phyloP scores from a whole-genome alignment of 2,113 vertebrate species.

The Bos indicus region DNA sequence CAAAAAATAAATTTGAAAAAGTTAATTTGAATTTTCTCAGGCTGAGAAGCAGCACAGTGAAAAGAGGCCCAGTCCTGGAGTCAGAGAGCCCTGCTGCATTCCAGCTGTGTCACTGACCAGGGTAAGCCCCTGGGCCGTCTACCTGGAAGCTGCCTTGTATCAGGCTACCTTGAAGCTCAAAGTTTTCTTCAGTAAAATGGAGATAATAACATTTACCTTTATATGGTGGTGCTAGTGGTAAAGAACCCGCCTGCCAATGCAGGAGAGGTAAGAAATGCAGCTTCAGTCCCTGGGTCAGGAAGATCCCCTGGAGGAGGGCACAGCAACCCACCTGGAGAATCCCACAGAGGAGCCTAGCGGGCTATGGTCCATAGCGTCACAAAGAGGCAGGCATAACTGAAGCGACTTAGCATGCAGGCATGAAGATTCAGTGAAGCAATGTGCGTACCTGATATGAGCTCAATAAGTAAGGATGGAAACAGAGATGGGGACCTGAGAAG shows the following conservation, averaged over 20 bases:
- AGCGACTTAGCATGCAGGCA: accelerated
- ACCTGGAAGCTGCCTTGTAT: background rate
- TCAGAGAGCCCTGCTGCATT: background rate
- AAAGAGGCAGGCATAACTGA: background rate
- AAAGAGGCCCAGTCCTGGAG: background rate
- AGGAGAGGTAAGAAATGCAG: background rate
- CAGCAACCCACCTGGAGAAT: background rate
- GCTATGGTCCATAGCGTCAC: background rate
- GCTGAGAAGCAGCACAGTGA: background rate
- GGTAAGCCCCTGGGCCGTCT: background rate
- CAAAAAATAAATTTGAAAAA: background rate
- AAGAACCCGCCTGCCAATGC: background rate
- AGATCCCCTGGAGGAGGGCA: background rate
- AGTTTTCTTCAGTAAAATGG: background rate
- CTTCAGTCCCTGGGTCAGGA: background rate
- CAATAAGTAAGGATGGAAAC: background rate
- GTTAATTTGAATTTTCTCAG: background rate
- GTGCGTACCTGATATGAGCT: background rate
- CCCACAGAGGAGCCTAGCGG: background rate
- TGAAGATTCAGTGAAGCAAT: background rate
- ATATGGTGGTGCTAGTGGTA: accelerated
- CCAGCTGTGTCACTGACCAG: background rate
- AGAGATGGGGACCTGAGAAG: background rate
- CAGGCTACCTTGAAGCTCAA: background rate
- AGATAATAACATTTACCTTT: background rate